Base-by-base conservation (phyloP, 1,140 invertebrate genomes). In the Zaprionus africanus region DNA sequence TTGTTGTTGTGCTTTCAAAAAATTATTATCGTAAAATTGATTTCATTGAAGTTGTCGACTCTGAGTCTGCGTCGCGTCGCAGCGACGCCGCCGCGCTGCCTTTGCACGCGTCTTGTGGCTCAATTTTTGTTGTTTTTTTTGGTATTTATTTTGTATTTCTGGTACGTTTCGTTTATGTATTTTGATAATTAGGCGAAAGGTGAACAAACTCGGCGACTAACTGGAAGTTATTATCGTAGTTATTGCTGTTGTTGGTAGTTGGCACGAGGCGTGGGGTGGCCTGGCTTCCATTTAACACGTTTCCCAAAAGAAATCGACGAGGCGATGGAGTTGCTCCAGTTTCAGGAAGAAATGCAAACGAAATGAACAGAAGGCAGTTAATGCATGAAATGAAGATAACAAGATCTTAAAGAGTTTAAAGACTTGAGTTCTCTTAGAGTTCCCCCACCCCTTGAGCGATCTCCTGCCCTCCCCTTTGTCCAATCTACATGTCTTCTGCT, bases 11-110 rank as follows among this genome's bases (percentile, higher is more conserved):
- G 71, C 81, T 78, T 77, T 84, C 82, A 83, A 81, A 88, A 81
- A 90, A 79, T 85, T 79, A 90, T 90, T 90, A 90, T 90, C 85
- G 85, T 90, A 86, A 90, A 90, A 90, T 90, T 90, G 86, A 86
- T 90, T 90, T 90, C 85, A 90, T 90, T 90, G 85, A 90, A 90
- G 85, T 80, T 70, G 82, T 79, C 65, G 81, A 56, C 62, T 41
- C 60, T 68, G 56, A 49, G 26, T 68, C 60, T 64, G 60, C 57
- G 26, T 73, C 53, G 58, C 43, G 26, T 73, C 53, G 58, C 43
- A 49, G 64, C 59, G 46, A 41, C 49, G 65, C 49, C 74, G 62
- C 80, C 54, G 36, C 70, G 66, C 43, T 54, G 85, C 78, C 77
- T 78, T 73, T 76, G 84, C 84, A 79, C 75, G 78, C 75, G 65